phyloP scores from a whole-genome alignment of 2,113 vertebrate genomes.

The Anoplopoma fimbria region DNA sequence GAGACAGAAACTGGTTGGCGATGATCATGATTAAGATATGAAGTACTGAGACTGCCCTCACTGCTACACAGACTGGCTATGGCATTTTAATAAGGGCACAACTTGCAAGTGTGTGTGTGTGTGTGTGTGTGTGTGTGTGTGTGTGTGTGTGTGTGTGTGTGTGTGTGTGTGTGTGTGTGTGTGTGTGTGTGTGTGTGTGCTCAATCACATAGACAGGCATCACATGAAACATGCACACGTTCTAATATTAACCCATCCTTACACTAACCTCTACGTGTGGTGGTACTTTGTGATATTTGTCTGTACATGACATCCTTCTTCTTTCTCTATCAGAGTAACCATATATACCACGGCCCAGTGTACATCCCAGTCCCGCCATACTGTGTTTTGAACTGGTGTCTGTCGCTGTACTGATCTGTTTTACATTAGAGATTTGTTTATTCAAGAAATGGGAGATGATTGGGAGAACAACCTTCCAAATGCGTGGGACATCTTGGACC shows the following conservation, averaged over 20 bases:
- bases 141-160: slow-evolving; percentile 1
- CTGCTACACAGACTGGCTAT: slow-evolving; percentile 55
- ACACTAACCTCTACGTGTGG: slow-evolving; percentile 17
- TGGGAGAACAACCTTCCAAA: neutral
- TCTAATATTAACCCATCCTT: slow-evolving; percentile 19
- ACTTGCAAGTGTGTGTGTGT: slow-evolving; percentile 10
- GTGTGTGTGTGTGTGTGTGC: slow-evolving; percentile 1
- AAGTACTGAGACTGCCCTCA: slow-evolving; percentile 68
- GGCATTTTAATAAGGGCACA: slow-evolving; percentile 61
- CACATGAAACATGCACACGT: slow-evolving; percentile 40
- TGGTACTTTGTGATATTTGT: slow-evolving; percentile 28
- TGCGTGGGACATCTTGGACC: neutral
- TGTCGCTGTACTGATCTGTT: slow-evolving; percentile 29
- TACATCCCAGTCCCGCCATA: neutral
- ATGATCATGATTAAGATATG: slow-evolving; percentile 73
- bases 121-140: slow-evolving; percentile 10
- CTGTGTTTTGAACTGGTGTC: slow-evolving; percentile 15
- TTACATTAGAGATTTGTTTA: slow-evolving; percentile 22
- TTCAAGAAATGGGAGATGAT: neutral
- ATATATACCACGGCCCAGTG: neutral
- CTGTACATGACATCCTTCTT: neutral
- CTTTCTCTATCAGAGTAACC: neutral
- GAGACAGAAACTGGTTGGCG: slow-evolving; percentile 16
- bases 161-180: slow-evolving; percentile 10
- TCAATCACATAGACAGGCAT: slow-evolving; percentile 21